phyloP scores from a whole-genome alignment of 2,113 vertebrate species.

The Pao palembangensis region DNA sequence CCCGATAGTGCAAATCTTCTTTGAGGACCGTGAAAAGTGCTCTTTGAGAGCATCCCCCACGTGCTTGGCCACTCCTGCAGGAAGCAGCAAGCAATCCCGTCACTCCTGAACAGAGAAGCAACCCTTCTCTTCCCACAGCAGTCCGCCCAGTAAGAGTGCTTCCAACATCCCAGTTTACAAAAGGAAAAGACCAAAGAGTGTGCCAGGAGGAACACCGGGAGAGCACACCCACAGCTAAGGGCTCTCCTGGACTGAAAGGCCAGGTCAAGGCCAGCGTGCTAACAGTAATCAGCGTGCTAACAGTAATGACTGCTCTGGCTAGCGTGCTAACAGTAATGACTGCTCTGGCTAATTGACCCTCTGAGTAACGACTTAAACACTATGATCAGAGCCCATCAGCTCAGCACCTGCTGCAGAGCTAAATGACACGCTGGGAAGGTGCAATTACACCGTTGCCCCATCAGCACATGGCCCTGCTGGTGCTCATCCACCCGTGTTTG shows the following conservation, averaged over 20 bases:
- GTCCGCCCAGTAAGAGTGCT: slow-evolving; percentile 2
- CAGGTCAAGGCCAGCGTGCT: too few relatives aligned
- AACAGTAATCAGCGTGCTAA: too few relatives aligned
- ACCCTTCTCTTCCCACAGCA: not conserved
- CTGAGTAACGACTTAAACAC: slow-evolving; percentile 68
- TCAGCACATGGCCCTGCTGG: slow-evolving; percentile 33
- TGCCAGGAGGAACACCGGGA: not conserved
- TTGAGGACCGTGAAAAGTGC: slow-evolving; percentile 91
- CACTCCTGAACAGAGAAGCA: not conserved
- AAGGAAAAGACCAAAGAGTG: slow-evolving; percentile 29
- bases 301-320: too few relatives aligned
- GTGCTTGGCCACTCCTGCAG: slow-evolving; percentile 93
- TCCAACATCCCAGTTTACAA: slow-evolving; percentile 35
- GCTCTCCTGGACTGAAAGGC: too few relatives aligned
- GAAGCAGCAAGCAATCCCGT: not conserved
- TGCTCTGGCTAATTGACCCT: slow-evolving; percentile 60
- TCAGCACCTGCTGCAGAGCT: slow-evolving; percentile 43
- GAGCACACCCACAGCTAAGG: too few relatives aligned
- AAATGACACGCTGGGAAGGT: slow-evolving; percentile 53
- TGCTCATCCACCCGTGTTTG: slow-evolving; percentile 13
- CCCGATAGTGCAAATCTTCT: slow-evolving; percentile 98
- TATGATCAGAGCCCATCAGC: slow-evolving; percentile 63
- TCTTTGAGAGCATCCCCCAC: slow-evolving; percentile 97
- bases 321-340: too few relatives aligned
- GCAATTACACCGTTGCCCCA: slow-evolving; percentile 51